Conservation (phyloP, 2,113 vertebrate genomes). For the Marcusenius ussheri region DNA sequence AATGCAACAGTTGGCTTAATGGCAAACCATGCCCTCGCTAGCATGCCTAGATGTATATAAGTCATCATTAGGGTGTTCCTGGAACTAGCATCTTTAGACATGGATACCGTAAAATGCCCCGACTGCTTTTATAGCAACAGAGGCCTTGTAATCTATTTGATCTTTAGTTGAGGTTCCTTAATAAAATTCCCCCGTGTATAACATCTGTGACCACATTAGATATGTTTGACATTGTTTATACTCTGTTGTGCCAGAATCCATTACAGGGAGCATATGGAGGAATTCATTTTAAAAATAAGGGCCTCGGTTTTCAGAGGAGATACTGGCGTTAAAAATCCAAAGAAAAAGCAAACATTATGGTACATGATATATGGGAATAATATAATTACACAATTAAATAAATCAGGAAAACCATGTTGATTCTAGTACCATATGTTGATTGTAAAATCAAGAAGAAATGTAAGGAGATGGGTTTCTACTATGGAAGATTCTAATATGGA, state of each 20-base stretch:
- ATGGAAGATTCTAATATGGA: not conserved
- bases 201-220: slow-evolving; percentile 3
- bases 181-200: not conserved
- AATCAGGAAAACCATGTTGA: not conserved
- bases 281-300: not conserved
- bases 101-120: not conserved
- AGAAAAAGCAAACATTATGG: not conserved
- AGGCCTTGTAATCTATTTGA: not conserved
- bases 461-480: not conserved
- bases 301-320: not conserved
- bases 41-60: not conserved
- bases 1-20: not conserved
- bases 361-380: not conserved
- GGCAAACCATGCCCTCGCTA: not conserved
- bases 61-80: not conserved
- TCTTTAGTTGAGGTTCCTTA: not conserved
- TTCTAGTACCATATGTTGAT: not conserved
- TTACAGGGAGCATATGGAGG: not conserved
- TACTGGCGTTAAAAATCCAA: not conserved
- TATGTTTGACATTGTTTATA: not conserved
- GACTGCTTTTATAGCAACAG: not conserved
- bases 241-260: not conserved
- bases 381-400: not conserved
- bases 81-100: not conserved
- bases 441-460: not conserved